A percentile compares a stretch with the other conserved stretches of the same genome.
These are phyloP conservation scores for Clarias magur DNA, from an alignment of 2,113 vertebrate species.

Conservation along the genomic window DNA sequence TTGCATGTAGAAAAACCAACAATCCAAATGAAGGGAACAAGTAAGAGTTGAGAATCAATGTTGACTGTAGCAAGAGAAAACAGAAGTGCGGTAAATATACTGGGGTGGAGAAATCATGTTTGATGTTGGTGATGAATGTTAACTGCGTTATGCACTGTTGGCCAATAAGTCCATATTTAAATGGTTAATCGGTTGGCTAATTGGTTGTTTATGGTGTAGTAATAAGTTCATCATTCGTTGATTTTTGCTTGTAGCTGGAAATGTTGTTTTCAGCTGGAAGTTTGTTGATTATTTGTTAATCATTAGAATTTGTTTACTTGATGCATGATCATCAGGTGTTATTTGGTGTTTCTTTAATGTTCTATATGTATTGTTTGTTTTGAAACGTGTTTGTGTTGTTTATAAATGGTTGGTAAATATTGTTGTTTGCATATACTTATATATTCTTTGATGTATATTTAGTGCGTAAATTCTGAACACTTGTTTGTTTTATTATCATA, in stretches of 20 bases:
- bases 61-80: not conserved
- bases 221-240: not conserved
- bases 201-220: not conserved
- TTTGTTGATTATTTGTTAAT: not conserved
- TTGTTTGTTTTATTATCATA: not conserved
- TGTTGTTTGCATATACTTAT: no score
- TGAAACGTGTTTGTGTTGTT: not conserved
- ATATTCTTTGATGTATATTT: not conserved
- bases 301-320: not conserved
- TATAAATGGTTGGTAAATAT: not conserved
- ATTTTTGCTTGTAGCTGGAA: not conserved
- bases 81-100: not conserved
- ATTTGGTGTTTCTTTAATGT: not conserved
- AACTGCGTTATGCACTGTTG: not conserved
- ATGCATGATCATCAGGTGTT: not conserved
- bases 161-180: not conserved
- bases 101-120: not conserved
- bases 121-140: not conserved
- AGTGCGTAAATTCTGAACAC: not conserved
- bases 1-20: no score
- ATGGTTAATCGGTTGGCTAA: not conserved
- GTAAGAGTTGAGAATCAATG: not conserved
- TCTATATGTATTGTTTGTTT: no score
- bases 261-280: not conserved
- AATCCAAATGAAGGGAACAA: not conserved